phyloP scores from a whole-genome alignment of 2,113 vertebrate genomes.

The Columba janthina region DNA sequence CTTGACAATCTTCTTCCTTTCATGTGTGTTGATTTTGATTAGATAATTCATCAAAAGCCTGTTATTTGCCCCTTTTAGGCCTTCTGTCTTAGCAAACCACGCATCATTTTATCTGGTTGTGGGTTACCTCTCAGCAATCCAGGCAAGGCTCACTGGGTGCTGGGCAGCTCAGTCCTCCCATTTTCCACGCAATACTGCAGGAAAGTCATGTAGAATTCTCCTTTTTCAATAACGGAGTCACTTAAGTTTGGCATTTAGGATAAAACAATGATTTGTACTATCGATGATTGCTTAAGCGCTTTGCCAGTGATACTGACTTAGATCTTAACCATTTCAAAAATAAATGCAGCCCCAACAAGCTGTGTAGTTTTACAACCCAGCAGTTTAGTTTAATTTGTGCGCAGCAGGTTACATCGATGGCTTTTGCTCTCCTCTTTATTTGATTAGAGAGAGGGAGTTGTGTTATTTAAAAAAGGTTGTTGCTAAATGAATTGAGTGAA shows the following conservation, averaged over 20 bases:
- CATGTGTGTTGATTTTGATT: background rate
- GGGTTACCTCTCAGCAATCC: background rate
- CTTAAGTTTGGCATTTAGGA: background rate
- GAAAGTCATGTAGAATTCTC: background rate
- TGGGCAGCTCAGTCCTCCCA: background rate
- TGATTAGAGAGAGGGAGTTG: background rate
- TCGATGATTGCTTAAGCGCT: background rate
- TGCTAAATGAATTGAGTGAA: background rate
- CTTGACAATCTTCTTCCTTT: background rate
- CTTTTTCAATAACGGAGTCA: background rate
- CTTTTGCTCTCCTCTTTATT: background rate
- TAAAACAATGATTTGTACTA: background rate
- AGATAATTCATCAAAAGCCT: background rate
- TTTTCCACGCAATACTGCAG: background rate
- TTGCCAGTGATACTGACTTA: background rate
- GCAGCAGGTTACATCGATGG: background rate
- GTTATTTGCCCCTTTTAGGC: background rate
- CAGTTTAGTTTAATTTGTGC: background rate
- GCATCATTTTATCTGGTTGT: background rate
- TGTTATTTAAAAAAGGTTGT: background rate
- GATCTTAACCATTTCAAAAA: background rate
- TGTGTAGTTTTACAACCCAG: background rate
- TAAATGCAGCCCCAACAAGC: background rate
- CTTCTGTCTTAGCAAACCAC: background rate
- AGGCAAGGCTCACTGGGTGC: background rate